Evolutionary conservation across 2,888 invertebrate genomes (phyloP), one percentile per base, ranked within the genome.

Genomic region (Lumbricus terrestris): DNA sequence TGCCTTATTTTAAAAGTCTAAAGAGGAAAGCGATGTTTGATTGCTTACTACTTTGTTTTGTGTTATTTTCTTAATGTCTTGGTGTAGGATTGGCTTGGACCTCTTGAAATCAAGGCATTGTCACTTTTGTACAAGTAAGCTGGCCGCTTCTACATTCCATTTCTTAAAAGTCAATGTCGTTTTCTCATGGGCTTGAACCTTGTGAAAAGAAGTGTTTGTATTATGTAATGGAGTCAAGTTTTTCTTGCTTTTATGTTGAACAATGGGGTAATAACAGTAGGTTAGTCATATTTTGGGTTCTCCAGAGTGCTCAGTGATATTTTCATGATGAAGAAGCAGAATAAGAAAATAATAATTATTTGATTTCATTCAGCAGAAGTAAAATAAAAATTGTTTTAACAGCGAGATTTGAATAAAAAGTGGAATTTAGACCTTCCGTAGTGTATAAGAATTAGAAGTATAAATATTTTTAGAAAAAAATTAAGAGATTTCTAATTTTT

Each of bases 71-170:
- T n/a, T n/a, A n/a, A n/a, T 69, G 69, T 85, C 85, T 34, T 85
- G 33, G 20, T 89, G 20, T 69, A 89, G 89, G 89, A 54, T 33
- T 89, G 89, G 89, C 37, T 47, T 69, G 89, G 89, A 54, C 89
- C 89, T 89, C 42, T 89, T 89, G 89, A 89, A 35, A 89, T 89
- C 47, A 89, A 89, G 29, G 89, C 89, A 6, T 16, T 89, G 89
- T n/a, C 89, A n/a, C 47, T 89, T 47, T 54, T 89, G 29, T 89
- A 54, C 69, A 89, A 54, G 89, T 89, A 85, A 85, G 85, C 37
- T 37, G 37, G 85, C 69, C 13, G 69, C 8, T 69, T 69, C n/a
- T 69, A n/a, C n/a, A 69, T 69, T 69, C 8, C 69, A 29, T n/a
- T 69, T 69, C 69, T 69, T 16, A 3, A 47, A 23, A 69, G n/a